Base-by-base conservation (phyloP, 2,797 vertebrate species). In the Typhlichthys subterraneus region DNA sequence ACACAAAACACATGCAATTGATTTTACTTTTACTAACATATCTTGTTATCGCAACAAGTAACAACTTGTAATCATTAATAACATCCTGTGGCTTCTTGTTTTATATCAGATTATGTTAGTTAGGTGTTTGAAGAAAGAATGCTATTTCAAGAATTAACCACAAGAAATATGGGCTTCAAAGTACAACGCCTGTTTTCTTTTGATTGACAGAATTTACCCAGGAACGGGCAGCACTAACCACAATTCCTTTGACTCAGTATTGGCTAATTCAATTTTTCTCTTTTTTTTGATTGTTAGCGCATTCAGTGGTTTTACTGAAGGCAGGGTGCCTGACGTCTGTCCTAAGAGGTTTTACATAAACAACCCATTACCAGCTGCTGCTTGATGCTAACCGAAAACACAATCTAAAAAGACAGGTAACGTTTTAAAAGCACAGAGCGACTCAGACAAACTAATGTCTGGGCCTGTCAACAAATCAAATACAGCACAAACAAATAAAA, bases 121-220 rank as follows among this genome's bases (percentile, higher is more conserved):
- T 70, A 67, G 72, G 59, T 78, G 70, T 87, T 78, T 85, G 72
- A 76, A 81, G 56, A 75, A 45, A 78, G 75, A 82, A 83, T 72
- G 67, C 47, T 53, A 74, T 75, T 78, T 85, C 71, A 45, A 72
- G 81, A 85, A 87, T 88, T 80, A 89, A 80, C 54, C 55, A 82
- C 59, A 60, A 57, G 75, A 58, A 75, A 69, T 49, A 69, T 45
- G 38, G 46, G 66, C 62, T 74, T 82, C 61, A 42, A 54, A 68
- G 70, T 42, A 42, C 31, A 5, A 12, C 2, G 69, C 45, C 67
- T 60, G 63, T 73, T 59, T 67, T 46, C 54, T 61, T 86, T 84
- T 88, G 73, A 86, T 85, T 79, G 11, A 57, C 61, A 57, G 53
- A 53, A 69, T 73, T 80, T 68, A 67, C 64, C 72, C 56, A 5